Evolutionary conservation across 2,888 invertebrate genomes (phyloP).

Genomic region (Hermodice carunculata): DNA sequence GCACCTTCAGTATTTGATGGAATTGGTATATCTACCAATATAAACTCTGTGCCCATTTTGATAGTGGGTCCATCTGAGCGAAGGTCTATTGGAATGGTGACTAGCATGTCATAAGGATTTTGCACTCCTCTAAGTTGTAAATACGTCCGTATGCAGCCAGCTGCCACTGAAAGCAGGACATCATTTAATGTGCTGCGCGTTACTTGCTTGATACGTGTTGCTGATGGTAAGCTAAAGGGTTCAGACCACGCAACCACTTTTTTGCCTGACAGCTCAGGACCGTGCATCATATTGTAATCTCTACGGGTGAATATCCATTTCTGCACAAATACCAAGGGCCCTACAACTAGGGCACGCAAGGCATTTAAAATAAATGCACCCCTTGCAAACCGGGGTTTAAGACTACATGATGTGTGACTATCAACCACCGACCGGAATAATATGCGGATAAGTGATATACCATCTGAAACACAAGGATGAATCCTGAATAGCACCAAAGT

Average conservation of each 20-base stretch:
- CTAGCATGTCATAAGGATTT: slow-evolving; percentile 72
- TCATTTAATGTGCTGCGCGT: slow-evolving; percentile 73
- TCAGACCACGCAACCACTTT: slow-evolving; percentile 71
- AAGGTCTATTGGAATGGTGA: slow-evolving; percentile 61
- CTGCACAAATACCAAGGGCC: slow-evolving; percentile 72
- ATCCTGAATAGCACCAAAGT: slow-evolving; percentile 71
- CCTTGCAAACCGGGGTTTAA: slow-evolving; percentile 69
- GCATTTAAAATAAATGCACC: slow-evolving; percentile 69
- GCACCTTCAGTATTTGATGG: slow-evolving; percentile 75
- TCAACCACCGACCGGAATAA: slow-evolving; percentile 67
- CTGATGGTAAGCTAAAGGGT: slow-evolving; percentile 68
- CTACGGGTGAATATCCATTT: slow-evolving; percentile 69
- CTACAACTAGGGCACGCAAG: slow-evolving; percentile 71
- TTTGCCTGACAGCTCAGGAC: slow-evolving; percentile 57
- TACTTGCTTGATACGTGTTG: slow-evolving; percentile 73
- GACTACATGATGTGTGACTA: slow-evolving; percentile 52
- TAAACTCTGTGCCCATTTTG: slow-evolving; percentile 47
- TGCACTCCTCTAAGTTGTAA: slow-evolving; percentile 72
- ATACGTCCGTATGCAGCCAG: slow-evolving; percentile 72
- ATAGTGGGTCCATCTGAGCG: slow-evolving; percentile 37
- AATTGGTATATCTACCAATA: slow-evolving; percentile 64
- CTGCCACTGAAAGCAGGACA: slow-evolving; percentile 72
- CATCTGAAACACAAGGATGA: slow-evolving; percentile 73
- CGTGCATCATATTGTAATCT: slow-evolving; percentile 71
- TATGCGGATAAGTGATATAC: slow-evolving; percentile 71